phyloP scores from a whole-genome alignment of 2,797 vertebrate species.

The Syngnathus rostellatus region DNA sequence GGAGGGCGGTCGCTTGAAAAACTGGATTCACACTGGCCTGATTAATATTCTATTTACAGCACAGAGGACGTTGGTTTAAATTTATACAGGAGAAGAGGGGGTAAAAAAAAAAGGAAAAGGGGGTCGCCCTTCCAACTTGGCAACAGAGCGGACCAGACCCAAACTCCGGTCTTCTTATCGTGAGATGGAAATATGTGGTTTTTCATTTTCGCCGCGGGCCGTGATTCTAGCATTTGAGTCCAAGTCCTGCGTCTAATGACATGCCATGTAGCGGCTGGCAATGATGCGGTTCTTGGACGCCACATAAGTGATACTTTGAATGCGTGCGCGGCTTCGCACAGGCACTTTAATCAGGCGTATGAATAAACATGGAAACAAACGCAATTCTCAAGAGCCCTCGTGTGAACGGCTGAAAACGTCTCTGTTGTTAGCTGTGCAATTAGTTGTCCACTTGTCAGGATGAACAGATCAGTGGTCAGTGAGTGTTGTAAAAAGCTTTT shows the following conservation, averaged over 20 bases:
- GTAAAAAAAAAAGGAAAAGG: constrained; percentile 26
- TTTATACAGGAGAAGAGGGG: constrained; percentile 54
- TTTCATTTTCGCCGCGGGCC: constrained; percentile 22
- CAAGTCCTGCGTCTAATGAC: constrained; percentile 45
- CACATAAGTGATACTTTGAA: constrained; percentile 35
- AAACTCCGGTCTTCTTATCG: constrained; percentile 28
- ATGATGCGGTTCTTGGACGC: constrained; percentile 23
- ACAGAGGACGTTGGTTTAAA: constrained; percentile 62
- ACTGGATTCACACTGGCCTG: constrained; percentile 54
- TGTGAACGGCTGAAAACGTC: constrained; percentile 4
- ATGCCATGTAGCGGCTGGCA: constrained; percentile 43
- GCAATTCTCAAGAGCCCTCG: constrained; percentile 15
- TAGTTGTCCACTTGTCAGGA: constrained; percentile 12
- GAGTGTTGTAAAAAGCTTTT: background rate
- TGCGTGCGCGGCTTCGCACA: constrained; percentile 10
- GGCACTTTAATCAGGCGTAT: constrained; percentile 30
- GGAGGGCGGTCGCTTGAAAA: constrained; percentile 20
- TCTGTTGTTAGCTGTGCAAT: constrained; percentile 11
- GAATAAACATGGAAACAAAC: constrained; percentile 25
- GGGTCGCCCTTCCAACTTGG: constrained; percentile 25
- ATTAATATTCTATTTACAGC: constrained; percentile 70
- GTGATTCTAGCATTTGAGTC: constrained; percentile 38
- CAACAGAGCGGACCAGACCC: constrained; percentile 30
- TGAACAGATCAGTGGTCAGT: constrained; percentile 3
- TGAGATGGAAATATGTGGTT: constrained; percentile 30